These are phyloP conservation scores for Automeris io DNA, from an alignment of 2,888 invertebrate species.

Conservation along the genomic window DNA sequence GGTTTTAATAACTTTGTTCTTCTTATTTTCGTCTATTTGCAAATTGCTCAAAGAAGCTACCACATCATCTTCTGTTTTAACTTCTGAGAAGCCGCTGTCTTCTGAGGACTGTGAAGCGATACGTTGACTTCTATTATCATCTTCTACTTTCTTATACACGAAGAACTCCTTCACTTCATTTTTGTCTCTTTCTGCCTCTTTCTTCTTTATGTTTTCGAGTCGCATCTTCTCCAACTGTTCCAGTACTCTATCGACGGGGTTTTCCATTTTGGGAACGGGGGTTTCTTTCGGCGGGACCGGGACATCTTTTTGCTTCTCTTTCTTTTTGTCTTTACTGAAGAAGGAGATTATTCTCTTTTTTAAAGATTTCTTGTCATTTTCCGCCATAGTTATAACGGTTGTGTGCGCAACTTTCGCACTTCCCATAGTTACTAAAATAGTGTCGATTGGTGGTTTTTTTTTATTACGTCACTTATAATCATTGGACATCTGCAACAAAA, in stretches of 20 bases:
- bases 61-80: constrained; percentile 25
- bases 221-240: constrained; percentile 12
- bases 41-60: constrained; percentile 24
- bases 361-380: constrained; percentile 39
- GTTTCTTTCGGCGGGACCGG: constrained; percentile 9
- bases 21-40: constrained; percentile 25
- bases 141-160: constrained; percentile 37
- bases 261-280: constrained; percentile 18
- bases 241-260: constrained; percentile 8
- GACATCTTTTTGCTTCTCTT: constrained; percentile 17
- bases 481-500: constrained; percentile 21
- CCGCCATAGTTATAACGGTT: constrained; percentile 40
- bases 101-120: constrained; percentile 52
- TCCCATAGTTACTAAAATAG: constrained; percentile 36
- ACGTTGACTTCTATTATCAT: constrained; percentile 31
- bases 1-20: constrained; percentile 30
- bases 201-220: constrained; percentile 15
- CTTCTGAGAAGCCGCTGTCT: constrained; percentile 55
- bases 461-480: constrained; percentile 10
- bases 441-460: constrained; percentile 4
- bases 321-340: constrained; percentile 32
- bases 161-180: constrained; percentile 32
- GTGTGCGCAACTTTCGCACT: constrained; percentile 35
- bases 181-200: too few relatives aligned
- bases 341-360: constrained; percentile 22